Conservation (phyloP, 2,113 vertebrate species). For the Chloropsis hardwickii region DNA sequence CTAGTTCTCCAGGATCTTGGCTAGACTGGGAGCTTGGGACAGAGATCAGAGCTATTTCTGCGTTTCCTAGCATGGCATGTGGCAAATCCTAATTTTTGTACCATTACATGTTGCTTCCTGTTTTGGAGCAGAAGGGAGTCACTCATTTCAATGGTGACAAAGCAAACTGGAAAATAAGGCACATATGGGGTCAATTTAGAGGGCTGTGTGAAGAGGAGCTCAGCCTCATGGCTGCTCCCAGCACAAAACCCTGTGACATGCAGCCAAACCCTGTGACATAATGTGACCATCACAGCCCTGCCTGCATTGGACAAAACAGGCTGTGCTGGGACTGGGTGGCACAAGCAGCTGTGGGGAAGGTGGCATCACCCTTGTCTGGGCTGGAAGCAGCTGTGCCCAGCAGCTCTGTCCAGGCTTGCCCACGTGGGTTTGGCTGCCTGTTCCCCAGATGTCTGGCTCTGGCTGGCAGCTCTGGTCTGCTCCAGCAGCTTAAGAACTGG, state of each 20-base stretch:
- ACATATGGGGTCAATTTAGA: neutral
- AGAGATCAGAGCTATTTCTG: neutral
- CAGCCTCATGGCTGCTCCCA: neutral
- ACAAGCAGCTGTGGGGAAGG: neutral
- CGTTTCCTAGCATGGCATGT: neutral
- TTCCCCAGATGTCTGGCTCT: neutral
- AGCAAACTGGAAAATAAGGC: conserved; percentile 18
- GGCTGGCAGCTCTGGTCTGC: neutral
- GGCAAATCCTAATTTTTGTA: neutral
- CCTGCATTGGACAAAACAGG: neutral
- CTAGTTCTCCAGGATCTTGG: neutral
- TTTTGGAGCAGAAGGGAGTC: neutral
- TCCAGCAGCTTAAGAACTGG: neutral
- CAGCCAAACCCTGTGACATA: neutral
- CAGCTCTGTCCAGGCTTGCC: neutral
- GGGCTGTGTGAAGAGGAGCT: neutral
- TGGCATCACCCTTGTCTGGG: neutral
- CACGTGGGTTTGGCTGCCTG: neutral
- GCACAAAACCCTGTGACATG: accelerated
- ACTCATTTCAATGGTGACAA: neutral
- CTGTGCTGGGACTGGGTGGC: neutral
- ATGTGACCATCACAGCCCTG: neutral
- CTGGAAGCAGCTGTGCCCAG: neutral
- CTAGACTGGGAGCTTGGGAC: neutral
- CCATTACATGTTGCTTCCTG: neutral